Percentiles rank a stretch among this genome's conserved stretches.
Evolutionary conservation across 2,113 vertebrate genomes (phyloP).

Genomic region (Hoplias malabaricus): DNA sequence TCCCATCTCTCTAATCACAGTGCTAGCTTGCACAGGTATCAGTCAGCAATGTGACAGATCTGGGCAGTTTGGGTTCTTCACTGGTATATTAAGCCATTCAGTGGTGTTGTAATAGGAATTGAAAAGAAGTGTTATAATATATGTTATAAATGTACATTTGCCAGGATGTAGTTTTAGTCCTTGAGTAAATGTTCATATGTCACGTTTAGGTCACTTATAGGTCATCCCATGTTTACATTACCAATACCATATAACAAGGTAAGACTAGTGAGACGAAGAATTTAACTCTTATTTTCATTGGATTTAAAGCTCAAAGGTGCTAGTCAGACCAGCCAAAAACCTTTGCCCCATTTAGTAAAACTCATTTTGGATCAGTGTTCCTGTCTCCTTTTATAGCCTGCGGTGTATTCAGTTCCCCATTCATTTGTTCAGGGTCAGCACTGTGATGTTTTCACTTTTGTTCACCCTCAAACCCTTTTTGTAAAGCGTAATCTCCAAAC

Average conservation of each 20-base stretch:
- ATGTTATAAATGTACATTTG: not conserved
- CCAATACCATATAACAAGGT: no score
- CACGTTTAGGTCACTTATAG: not conserved
- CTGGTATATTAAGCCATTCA: no score
- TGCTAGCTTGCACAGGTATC: no score
- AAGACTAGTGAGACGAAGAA: no score
- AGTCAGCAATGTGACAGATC: no score
- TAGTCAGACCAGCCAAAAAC: no score
- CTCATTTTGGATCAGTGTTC: not conserved
- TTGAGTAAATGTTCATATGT: not conserved
- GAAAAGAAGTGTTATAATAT: not conserved
- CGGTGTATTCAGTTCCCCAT: not conserved
- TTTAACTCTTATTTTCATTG: no score
- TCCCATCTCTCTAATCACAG: no score
- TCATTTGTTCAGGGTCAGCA: not conserved
- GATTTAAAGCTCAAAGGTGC: no score
- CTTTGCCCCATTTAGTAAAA: not conserved
- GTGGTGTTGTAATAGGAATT: no score
- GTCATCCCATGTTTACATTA: no score
- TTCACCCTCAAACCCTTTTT: not conserved
- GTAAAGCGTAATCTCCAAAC: not conserved
- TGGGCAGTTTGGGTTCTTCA: no score
- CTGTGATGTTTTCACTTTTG: not conserved
- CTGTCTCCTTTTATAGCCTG: not conserved
- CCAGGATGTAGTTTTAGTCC: not conserved